These are phyloP conservation scores for Porites evermanni DNA, from an alignment of 92 coral and sea anemone genomes.

Conservation along the genomic window DNA sequence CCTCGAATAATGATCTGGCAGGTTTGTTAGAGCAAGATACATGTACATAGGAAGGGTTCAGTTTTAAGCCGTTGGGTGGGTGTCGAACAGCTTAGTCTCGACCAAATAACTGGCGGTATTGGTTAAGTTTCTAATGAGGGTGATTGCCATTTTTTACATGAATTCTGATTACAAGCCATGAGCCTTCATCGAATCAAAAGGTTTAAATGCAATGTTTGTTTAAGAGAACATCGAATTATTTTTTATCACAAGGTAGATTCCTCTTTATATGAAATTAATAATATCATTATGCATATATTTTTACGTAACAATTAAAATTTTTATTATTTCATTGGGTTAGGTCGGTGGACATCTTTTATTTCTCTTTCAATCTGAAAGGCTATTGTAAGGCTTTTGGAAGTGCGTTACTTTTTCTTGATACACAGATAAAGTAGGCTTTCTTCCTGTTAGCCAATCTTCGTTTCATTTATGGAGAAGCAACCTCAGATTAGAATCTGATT, in stretches of 20 bases:
- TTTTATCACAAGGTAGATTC: neutral
- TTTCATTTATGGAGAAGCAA: too few relatives aligned
- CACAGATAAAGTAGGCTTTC: neutral
- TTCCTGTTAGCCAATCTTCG: neutral
- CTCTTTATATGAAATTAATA: too few relatives aligned
- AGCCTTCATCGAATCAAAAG: neutral
- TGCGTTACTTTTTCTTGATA: too few relatives aligned
- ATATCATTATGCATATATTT: too few relatives aligned
- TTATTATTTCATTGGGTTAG: too few relatives aligned
- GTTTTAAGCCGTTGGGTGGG: too few relatives aligned
- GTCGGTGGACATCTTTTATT: too few relatives aligned
- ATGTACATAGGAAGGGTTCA: neutral
- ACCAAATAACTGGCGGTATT: neutral
- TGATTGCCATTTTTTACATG: neutral
- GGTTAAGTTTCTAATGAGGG: neutral
- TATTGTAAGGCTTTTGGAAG: too few relatives aligned
- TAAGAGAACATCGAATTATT: slow-evolving; percentile 2
- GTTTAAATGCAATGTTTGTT: neutral
- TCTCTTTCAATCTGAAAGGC: too few relatives aligned
- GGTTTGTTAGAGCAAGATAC: slow-evolving; percentile 32
- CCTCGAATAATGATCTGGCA: slow-evolving; percentile 95
- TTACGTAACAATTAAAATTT: too few relatives aligned
- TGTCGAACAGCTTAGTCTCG: too few relatives aligned
- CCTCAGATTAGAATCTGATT: too few relatives aligned
- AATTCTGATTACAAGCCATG: neutral